These are phyloP conservation scores for Amphipoea lucens DNA, from an alignment of 2,888 invertebrate species.

Conservation along the genomic window DNA sequence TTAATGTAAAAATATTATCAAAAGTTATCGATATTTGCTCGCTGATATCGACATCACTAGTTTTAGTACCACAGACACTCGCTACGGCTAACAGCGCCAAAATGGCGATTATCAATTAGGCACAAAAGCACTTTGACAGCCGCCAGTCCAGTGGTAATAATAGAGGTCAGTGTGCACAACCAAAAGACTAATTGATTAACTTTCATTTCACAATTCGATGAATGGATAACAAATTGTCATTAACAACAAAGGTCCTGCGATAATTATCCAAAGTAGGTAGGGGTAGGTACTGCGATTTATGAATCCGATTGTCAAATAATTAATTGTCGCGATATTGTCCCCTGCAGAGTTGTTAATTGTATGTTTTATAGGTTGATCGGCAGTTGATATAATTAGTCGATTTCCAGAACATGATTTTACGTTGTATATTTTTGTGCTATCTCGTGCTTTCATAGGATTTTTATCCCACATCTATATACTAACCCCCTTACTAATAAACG, in stretches of 20 bases:
- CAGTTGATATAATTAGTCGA: conserved; percentile 23
- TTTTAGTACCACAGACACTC: too few relatives aligned
- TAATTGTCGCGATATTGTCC: conserved; percentile 17
- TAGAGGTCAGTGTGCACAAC: too few relatives aligned
- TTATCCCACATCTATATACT: not conserved
- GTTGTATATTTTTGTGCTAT: not conserved
- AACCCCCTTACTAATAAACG: too few relatives aligned
- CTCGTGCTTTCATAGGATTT: not conserved
- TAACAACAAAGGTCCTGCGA: not conserved
- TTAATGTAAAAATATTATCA: too few relatives aligned
- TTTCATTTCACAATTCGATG: not conserved
- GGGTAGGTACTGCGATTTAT: conserved; percentile 4
- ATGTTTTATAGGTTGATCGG: conserved; percentile 2
- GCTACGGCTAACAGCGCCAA: too few relatives aligned
- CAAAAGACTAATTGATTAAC: not conserved
- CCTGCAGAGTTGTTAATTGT: conserved; percentile 30
- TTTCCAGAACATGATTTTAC: conserved; percentile 1
- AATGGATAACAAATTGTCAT: not conserved
- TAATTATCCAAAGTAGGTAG: not conserved
- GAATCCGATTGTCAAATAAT: conserved; percentile 11
- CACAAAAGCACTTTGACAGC: too few relatives aligned
- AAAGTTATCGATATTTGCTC: too few relatives aligned
- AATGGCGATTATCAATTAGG: too few relatives aligned
- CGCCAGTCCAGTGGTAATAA: too few relatives aligned
- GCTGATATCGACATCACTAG: too few relatives aligned